phyloP scores from a whole-genome alignment of 2,113 vertebrate species.

The Gavialis gangeticus region DNA sequence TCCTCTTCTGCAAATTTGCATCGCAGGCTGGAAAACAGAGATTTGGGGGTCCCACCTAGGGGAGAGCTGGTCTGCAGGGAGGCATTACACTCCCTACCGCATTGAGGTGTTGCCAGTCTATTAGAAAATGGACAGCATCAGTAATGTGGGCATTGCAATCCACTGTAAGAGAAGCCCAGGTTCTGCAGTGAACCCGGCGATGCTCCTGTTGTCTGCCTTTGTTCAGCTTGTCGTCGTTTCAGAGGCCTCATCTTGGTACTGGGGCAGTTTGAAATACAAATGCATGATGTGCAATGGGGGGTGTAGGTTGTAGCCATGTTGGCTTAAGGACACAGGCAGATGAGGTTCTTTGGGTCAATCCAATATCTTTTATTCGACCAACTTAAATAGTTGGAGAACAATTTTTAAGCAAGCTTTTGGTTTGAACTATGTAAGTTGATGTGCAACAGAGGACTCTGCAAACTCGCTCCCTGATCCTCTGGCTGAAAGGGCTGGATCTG shows the following conservation, averaged over 20 bases:
- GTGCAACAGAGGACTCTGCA: neutral
- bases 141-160: neutral
- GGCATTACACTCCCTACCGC: neutral
- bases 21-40: neutral
- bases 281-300: too few relatives aligned
- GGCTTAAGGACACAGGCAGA: too few relatives aligned
- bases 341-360: too few relatives aligned
- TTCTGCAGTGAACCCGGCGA: neutral
- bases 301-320: too few relatives aligned
- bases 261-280: neutral
- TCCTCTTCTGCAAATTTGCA: neutral
- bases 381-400: too few relatives aligned
- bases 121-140: neutral
- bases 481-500: neutral
- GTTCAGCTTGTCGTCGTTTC: neutral
- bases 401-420: too few relatives aligned
- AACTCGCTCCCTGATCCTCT: neutral
- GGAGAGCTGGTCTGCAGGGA: neutral
- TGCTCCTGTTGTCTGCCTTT: neutral
- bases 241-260: accelerated
- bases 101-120: neutral
- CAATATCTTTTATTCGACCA: too few relatives aligned
- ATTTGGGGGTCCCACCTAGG: accelerated
- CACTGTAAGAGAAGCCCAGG: neutral
- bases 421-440: too few relatives aligned